Evolutionary conservation across 2,113 vertebrate genomes (phyloP).

Genomic region (Smithornis capensis): DNA sequence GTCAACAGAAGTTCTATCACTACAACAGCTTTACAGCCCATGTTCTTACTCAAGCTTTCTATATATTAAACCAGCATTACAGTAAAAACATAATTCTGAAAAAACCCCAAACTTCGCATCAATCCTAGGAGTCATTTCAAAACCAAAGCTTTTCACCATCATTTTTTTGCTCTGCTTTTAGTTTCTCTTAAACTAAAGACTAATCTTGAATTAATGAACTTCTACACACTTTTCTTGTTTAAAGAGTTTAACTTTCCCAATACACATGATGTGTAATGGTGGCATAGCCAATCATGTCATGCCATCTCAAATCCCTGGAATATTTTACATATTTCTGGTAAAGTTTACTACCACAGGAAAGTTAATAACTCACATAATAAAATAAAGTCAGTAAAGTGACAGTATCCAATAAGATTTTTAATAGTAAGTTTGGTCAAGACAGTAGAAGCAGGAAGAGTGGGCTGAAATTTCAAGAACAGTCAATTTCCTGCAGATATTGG

Average conservation of each 20-base stretch:
- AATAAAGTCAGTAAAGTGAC: not conserved
- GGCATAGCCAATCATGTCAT: not conserved
- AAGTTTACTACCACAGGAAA: not conserved
- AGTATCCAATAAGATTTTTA: not conserved
- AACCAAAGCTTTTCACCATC: not conserved
- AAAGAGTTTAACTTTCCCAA: constrained; percentile 12
- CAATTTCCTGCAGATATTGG: not conserved
- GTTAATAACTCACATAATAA: not conserved
- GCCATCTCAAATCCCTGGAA: not conserved
- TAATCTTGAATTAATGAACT: not conserved
- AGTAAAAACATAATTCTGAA: not conserved
- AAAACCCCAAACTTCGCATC: not conserved
- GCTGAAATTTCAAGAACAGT: constrained; percentile 29
- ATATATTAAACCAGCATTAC: not conserved
- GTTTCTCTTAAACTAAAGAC: not conserved
- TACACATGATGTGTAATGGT: not conserved
- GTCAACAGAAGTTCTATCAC: not conserved
- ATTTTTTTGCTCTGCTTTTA: not conserved
- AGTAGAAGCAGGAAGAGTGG: constrained; percentile 32
- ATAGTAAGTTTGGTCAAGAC: not conserved
- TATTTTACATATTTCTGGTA: not conserved
- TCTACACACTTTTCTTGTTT: not conserved
- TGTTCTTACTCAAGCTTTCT: not conserved
- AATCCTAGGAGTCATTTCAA: not conserved
- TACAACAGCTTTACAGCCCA: not conserved